Evolutionary conservation across 2,888 invertebrate genomes (phyloP), one percentile per base, ranked within the genome.

Genomic region (Ferdinandea cuprea): DNA sequence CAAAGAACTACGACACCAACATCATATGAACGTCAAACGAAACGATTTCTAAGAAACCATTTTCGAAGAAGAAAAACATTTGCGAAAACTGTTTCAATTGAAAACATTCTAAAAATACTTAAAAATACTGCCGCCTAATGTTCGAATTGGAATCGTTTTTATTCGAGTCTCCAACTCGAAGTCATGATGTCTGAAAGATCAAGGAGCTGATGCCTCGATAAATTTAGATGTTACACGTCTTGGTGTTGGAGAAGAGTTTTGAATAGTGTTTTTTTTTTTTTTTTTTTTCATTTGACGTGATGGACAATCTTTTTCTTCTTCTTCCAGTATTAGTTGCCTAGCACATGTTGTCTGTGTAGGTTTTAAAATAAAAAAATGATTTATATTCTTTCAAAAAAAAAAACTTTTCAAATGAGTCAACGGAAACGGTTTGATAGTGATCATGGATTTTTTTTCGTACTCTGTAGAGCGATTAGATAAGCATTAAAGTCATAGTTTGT

Each of bases 111-210:
- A 68, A 66, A 79, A 79, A 79, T 79, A 50, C n/a, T 11, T 73
- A 68, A 66, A 79, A 79, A 79, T 79, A 50, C n/a, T 11, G 11
- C 15, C 25, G 13, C 30, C 40, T 19, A 19, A 21, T 21, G 19
- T 11, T 19, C n/a, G 9, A 28, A 37, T 8, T 15, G 15, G 13
- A 44, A 52, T 19, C 42, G 28, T 25, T 42, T 72, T 30, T 48
- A 61, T 66, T 52, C 30, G 54, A 54, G 79, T 79, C 66, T 73
- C 66, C 46, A 54, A 66, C 54, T 80, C 58, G 63, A 80, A 80
- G 74, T 69, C 80, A 30, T 37, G 17, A 35, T 58, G 80, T 80
- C 74, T 80, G 52, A 72, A 54, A 44, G 66, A 68, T 54, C 54
- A 56, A 37, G 32, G 37, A 65, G 28, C 28, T 25, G 25, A 19